Conservation (phyloP, 2,797 vertebrate genomes). For the Phataginus tetradactyla region DNA sequence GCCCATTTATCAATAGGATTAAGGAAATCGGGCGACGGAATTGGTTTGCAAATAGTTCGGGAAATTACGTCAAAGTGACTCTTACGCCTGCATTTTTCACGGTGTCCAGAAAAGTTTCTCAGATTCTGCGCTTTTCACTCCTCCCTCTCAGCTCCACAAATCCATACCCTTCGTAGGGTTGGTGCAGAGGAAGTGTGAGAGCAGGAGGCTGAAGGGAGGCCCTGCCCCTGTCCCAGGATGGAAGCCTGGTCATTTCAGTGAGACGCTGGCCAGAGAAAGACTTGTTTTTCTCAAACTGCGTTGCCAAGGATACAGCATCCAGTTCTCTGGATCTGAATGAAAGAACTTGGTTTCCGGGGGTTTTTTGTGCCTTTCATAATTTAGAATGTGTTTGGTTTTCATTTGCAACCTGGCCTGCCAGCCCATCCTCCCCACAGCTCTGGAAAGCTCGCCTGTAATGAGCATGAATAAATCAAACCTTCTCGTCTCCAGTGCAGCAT, state of each 20-base stretch:
- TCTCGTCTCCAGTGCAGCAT: background rate
- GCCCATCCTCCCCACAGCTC: slow-evolving; percentile 47
- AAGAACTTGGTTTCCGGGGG: slow-evolving; percentile 3
- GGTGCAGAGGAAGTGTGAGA: background rate
- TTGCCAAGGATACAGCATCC: slow-evolving; percentile 67
- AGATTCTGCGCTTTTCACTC: background rate
- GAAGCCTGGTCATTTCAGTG: background rate
- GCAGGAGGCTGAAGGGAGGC: background rate
- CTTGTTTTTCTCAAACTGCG: background rate
- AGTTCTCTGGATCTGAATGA: slow-evolving; percentile 59
- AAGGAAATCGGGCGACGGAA: background rate
- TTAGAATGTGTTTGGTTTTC: slow-evolving; percentile 56
- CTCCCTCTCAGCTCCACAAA: background rate
- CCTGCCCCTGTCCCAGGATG: background rate
- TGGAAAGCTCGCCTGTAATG: background rate
- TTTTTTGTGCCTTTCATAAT: slow-evolving; percentile 45
- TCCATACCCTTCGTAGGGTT: background rate
- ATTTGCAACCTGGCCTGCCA: slow-evolving; percentile 18
- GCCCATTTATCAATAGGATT: slow-evolving; percentile 60
- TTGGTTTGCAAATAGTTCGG: background rate
- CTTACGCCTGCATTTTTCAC: slow-evolving; percentile 17
- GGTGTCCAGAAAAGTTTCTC: rapidly evolving
- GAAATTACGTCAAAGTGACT: background rate
- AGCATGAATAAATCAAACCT: slow-evolving; percentile 53
- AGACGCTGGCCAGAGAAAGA: rapidly evolving